Evolutionary conservation across 1,140 invertebrate genomes (phyloP).

Genomic region (Lasioglossum baleicum): DNA sequence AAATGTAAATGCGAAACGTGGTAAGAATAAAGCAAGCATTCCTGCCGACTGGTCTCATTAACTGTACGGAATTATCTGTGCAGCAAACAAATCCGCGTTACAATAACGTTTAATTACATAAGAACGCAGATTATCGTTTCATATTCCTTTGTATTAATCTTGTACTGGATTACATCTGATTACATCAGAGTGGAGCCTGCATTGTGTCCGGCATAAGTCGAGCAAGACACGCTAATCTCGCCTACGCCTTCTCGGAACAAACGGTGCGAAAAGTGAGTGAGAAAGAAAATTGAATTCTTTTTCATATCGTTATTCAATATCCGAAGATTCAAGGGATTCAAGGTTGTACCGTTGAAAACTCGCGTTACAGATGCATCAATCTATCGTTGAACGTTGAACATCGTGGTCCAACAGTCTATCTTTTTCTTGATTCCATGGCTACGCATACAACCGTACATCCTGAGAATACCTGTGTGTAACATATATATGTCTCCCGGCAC

Average conservation of each 20-base stretch:
- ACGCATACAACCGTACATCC: conserved; percentile 16
- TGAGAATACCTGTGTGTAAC: conserved; percentile 8
- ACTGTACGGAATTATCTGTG: too few relatives aligned
- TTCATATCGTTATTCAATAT: background rate
- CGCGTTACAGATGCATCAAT: conserved; percentile 16
- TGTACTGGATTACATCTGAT: background rate
- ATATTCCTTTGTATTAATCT: background rate
- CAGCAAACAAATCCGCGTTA: background rate
- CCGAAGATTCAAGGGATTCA: conserved; percentile 25
- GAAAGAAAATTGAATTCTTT: background rate
- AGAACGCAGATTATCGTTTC: background rate
- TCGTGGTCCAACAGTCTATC: conserved; percentile 10
- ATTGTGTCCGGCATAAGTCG: background rate
- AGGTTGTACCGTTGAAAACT: conserved; percentile 42
- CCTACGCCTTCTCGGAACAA: background rate
- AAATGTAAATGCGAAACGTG: background rate
- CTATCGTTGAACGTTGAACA: conserved; percentile 26
- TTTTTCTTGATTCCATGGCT: conserved; percentile 7
- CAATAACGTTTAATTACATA: too few relatives aligned
- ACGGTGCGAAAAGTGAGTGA: background rate
- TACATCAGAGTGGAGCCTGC: background rate
- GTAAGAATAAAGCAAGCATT: too few relatives aligned
- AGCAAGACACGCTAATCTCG: background rate
- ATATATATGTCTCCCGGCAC: conserved; percentile 50
- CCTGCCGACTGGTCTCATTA: too few relatives aligned